Base-by-base conservation (phyloP, 2,797 vertebrate genomes). In the Epinephelus awoara region DNA sequence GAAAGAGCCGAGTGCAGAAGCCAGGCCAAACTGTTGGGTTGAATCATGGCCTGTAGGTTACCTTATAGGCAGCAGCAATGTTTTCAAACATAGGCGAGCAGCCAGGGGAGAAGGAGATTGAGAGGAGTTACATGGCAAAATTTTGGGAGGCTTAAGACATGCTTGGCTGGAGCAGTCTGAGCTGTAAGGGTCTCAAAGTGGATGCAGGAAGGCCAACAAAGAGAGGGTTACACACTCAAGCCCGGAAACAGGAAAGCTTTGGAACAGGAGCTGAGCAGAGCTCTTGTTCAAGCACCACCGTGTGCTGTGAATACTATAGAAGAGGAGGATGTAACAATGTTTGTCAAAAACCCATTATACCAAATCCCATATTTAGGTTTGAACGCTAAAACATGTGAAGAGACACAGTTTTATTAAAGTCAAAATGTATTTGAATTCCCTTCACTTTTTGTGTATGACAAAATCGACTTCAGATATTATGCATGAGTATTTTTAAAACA, bases 211-310 rank as follows among this genome's bases (percentile, higher is more conserved):
- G 8, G 42, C 51, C 25, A 56, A 54, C 64, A 54, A 21, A 17
- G 23, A 67, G 15, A n/a, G 66, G 55, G 54, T 52, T 68, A 46
- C 10, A 68, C 10, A 68, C 23, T 61, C 14, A 34, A 68, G 55
- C 47, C 21, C 21, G 1, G 9, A 61, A 21, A 56, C 15, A 46
- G 13, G 21, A 66, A 4, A 13, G 62, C 15, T 54, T 61, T 54
- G 49, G 40, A 62, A 3, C 25, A n/a, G 52, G 23, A 57, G 18
- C 15, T 18, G 23, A 42, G 19, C 18, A 29, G 54, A 66, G 12
- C 15, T 14, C 42, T 18, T 44, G 38, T 34, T 75, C 11, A n/a
- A 27, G 40, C 27, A 46, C 65, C 38, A 25, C n/a, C 4, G 11
- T 56, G 44, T 46, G 10, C 6, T 27, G 21, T 50, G 19, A 25